Evolutionary conservation across 2,888 invertebrate genomes (phyloP).

Genomic region (Gymnocheta viridis): DNA sequence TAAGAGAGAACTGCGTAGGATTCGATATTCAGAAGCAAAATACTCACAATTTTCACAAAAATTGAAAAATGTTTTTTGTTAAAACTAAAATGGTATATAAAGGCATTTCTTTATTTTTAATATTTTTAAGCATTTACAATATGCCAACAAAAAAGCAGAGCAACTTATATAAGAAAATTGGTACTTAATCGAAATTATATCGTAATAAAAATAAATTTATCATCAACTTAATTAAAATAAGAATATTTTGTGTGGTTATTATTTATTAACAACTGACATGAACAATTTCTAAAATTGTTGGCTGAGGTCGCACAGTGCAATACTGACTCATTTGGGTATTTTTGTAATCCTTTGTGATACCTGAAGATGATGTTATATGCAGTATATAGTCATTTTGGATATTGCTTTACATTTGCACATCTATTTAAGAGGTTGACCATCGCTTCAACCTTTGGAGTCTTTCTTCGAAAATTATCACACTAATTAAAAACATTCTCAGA

Average conservation of each 20-base stretch:
- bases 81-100: too few species aligned
- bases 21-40: conserved; percentile 36
- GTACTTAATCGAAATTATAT: conserved; percentile 30
- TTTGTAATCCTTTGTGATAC: too few species aligned
- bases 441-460: too few species aligned
- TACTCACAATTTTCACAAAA: conserved; percentile 67
- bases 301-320: too few species aligned
- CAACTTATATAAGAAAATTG: background rate
- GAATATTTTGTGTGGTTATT: background rate
- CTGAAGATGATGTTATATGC: too few species aligned
- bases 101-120: background rate
- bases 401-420: too few species aligned
- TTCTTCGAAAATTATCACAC: too few species aligned
- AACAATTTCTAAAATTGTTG: too few species aligned
- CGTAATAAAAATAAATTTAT: background rate
- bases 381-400: too few species aligned
- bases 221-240: background rate
- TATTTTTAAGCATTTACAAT: conserved; percentile 42
- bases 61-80: conserved; percentile 62
- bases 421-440: too few species aligned
- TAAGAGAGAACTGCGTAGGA: conserved; percentile 56
- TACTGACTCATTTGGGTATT: too few species aligned
- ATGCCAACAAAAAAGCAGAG: background rate
- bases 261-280: background rate
- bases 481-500: too few species aligned